These are phyloP conservation scores for Microtus montanus DNA, from an alignment of 2,113 vertebrate species.

Conservation along the genomic window DNA sequence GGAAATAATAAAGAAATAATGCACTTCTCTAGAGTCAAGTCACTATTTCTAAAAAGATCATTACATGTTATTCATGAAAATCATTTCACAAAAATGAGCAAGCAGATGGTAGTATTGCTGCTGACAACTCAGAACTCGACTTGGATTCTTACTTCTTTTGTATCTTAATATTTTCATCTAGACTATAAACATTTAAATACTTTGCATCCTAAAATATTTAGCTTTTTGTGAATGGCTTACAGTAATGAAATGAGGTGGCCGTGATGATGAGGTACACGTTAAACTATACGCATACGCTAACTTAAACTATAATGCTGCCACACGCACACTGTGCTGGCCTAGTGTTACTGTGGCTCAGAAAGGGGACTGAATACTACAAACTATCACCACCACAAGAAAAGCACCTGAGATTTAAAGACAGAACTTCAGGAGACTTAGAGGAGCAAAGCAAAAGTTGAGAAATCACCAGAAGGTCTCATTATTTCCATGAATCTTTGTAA, in stretches of 20 bases:
- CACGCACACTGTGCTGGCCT: background rate
- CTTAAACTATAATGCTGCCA: background rate
- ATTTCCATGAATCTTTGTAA: constrained; percentile 30
- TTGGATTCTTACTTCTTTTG: background rate
- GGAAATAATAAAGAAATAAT: background rate
- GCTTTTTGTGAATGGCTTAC: background rate
- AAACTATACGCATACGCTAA: background rate
- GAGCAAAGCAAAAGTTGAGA: constrained; percentile 29
- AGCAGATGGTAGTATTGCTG: background rate
- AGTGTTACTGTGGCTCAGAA: background rate
- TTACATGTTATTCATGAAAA: background rate
- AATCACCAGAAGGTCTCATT: background rate
- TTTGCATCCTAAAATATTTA: background rate
- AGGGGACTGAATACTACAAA: background rate
- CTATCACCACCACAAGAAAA: constrained; percentile 24
- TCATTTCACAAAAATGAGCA: background rate
- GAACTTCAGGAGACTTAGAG: background rate
- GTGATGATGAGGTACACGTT: background rate
- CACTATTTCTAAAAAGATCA: constrained; percentile 32
- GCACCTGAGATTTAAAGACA: constrained; percentile 43
- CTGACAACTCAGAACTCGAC: background rate
- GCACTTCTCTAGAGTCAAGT: constrained; percentile 18
- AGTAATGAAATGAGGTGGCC: background rate
- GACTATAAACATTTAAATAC: constrained; percentile 28
- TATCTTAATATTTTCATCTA: constrained; percentile 16